Base-by-base conservation (phyloP, 2,797 vertebrate genomes). In the Oryzias dopingdopingensis region DNA sequence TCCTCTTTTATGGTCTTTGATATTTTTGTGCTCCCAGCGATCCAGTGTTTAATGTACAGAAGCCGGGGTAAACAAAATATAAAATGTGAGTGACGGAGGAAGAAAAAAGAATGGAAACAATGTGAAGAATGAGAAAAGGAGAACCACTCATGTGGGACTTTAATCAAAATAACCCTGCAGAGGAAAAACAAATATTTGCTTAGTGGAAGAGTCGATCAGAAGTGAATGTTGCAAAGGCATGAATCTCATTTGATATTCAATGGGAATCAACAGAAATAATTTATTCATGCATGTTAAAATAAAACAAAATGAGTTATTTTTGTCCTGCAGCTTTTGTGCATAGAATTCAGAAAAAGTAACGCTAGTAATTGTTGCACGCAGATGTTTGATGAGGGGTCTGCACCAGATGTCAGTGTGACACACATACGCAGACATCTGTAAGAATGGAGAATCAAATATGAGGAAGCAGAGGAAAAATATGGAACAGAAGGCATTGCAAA, bases 321-420 rank as follows among this genome's bases (percentile, higher is more conserved):
- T 12, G 32, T 37, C 32, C 32, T 37, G 10, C 32, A 37, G 8
- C 29, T 12, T 32, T 3, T 32, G 12, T 12, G 2, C 8, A 12
- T 3, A 32, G 29, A 32, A 32, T 32, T 12, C 8, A 10, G 29
- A 10, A 32, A 32, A 32, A 12, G 29, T 32, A 32, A 32, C 3
- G 10, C 8, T 10, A 32, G 8, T 10, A 32, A 32, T 32, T 32
- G 29, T 12, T 32, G 29, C 29, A 56, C 43, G 15, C 18, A 68
- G 47, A 49, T 42, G 32, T 42, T 59, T 14, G 14, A 8, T 46
- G 12, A 37, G 32, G 42, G 49, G 23, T 42, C 14, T 55, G 45
- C 45, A 15, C 49, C 48, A 72, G 55, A 76, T 67, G 56, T 71
- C 65, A 62, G 68, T 56, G 16, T 51, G 56, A 60, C 14, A 40